A percentile compares a stretch with the other conserved stretches of the same genome.
Evolutionary conservation across 64 coral and sea anemone genomes (phyloP).

Genomic region (Astreopora myriophthalma): DNA sequence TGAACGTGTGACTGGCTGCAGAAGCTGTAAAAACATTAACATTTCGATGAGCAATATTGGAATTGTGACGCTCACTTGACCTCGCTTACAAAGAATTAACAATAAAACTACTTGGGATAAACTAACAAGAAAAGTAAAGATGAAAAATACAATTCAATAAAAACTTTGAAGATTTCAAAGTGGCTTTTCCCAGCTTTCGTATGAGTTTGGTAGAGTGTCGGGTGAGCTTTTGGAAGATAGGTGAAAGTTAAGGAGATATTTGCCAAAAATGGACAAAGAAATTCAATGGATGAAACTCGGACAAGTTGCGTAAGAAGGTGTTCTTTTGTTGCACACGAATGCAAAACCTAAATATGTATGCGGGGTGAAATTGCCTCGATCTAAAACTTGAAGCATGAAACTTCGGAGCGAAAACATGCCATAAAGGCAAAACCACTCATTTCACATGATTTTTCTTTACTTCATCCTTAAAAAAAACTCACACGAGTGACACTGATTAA

Average conservation of each 20-base stretch:
- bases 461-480: not conserved
- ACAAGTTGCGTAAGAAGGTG: not conserved
- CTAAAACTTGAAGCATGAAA: not conserved
- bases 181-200: not conserved
- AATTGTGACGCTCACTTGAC: not conserved
- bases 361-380: not conserved
- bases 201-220: not conserved
- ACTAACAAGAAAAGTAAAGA: not conserved
- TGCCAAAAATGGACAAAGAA: not conserved
- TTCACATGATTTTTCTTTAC: not conserved
- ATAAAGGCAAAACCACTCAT: too few relatives aligned
- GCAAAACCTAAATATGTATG: not conserved
- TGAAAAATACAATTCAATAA: not conserved
- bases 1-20: constrained; percentile 71
- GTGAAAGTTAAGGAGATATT: not conserved
- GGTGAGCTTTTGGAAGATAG: not conserved
- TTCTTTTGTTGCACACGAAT: not conserved
- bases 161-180: not conserved
- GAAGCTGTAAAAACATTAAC: constrained; percentile 55
- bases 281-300: not conserved
- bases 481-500: not conserved
- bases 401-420: too few relatives aligned
- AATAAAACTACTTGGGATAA: not conserved
- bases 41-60: not conserved
- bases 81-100: not conserved